Percentiles rank a stretch among this genome's conserved stretches.
phyloP scores from a whole-genome alignment of 1,140 invertebrate genomes.

The Drosophila paulistorum region DNA sequence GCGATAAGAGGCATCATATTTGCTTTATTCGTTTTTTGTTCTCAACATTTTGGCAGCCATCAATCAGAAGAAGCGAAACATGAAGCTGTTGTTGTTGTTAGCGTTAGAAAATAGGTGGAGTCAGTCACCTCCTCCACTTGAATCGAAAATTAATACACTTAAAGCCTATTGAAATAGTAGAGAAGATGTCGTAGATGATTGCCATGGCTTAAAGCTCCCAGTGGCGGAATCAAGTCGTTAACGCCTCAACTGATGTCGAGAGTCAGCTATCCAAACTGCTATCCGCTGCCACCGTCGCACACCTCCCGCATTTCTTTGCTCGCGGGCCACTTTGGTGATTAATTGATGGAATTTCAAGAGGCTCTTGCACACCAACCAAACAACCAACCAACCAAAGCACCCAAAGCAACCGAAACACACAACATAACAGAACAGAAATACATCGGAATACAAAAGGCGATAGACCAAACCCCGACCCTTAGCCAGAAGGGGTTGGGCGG shows the following conservation, averaged over 20 bases:
- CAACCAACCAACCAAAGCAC: neutral
- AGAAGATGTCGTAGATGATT: neutral
- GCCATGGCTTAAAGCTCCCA: conserved; percentile 7
- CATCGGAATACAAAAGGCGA: conserved; percentile 4
- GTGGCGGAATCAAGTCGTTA: conserved; percentile 39
- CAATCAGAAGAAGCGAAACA: conserved; percentile 46
- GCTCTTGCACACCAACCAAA: neutral
- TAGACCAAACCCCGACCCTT: neutral
- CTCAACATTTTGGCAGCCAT: conserved; percentile 62
- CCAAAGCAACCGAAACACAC: conserved; percentile 3
- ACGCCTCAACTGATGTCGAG: conserved; percentile 24
- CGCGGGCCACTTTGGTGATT: conserved; percentile 65
- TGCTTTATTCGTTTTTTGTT: conserved; percentile 5
- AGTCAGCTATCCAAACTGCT: neutral
- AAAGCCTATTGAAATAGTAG: conserved; percentile 62
- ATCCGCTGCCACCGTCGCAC: neutral
- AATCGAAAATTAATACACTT: conserved; percentile 77
- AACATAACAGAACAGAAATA: neutral
- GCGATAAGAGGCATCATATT: conserved; percentile 49
- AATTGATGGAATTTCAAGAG: conserved; percentile 62
- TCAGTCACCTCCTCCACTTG: conserved; percentile 49
- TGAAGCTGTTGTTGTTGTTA: neutral
- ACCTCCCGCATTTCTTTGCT: conserved; percentile 11
- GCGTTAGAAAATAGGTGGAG: neutral
- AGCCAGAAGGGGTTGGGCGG: neutral